Conservation (phyloP, 2,888 invertebrate species). For the Oxytorus armatus region DNA sequence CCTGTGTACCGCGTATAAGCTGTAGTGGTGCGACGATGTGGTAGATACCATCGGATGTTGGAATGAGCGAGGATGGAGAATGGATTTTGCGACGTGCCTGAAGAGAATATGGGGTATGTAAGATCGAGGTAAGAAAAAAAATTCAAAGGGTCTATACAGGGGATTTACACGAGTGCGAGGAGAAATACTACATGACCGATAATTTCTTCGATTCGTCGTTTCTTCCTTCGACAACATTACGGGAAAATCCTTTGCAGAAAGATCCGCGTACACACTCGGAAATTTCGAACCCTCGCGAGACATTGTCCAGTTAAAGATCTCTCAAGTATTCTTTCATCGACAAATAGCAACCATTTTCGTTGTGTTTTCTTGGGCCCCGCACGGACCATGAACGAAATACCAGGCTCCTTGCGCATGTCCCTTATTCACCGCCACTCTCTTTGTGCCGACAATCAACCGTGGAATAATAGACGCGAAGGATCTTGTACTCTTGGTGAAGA, state of each 20-base stretch:
- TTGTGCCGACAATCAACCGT: constrained; percentile 40
- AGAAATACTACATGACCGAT: constrained; percentile 32
- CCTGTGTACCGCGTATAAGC: background rate
- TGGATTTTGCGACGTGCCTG: constrained; percentile 25
- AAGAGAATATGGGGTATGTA: background rate
- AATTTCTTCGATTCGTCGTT: constrained; percentile 34
- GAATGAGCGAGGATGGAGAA: constrained; percentile 45
- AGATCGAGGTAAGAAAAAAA: background rate
- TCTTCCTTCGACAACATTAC: constrained; percentile 8
- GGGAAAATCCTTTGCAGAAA: constrained; percentile 12
- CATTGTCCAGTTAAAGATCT: constrained; percentile 3
- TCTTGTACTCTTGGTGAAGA: constrained; percentile 2
- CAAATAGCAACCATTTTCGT: constrained; percentile 4
- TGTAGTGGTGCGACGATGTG: constrained; percentile 33
- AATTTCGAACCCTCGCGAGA: constrained; percentile 1
- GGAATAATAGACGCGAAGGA: constrained; percentile 28
- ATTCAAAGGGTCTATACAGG: background rate
- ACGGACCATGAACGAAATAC: constrained; percentile 22
- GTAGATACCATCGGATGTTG: constrained; percentile 30
- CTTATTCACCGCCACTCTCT: constrained; percentile 1
- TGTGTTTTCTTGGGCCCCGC: background rate
- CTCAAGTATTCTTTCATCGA: constrained; percentile 16
- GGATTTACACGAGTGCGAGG: constrained; percentile 4
- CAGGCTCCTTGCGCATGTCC: background rate
- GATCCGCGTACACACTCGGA: background rate